These are phyloP conservation scores for Pseudorectes ferrugineus DNA, from an alignment of 2,113 vertebrate species.

Conservation along the genomic window DNA sequence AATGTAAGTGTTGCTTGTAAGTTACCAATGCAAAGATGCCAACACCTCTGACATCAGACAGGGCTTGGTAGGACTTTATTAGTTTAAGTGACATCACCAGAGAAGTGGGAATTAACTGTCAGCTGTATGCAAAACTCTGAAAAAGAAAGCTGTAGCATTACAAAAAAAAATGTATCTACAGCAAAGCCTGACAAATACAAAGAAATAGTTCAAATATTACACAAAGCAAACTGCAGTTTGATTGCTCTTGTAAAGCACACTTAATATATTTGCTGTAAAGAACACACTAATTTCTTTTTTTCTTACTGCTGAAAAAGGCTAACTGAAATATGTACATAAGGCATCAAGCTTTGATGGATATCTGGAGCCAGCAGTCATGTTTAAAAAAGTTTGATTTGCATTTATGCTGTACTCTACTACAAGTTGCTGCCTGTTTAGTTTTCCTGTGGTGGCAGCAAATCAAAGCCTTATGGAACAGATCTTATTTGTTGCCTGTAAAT, in stretches of 20 bases:
- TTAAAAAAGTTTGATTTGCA: slow-evolving; percentile 5
- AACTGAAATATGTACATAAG: neutral
- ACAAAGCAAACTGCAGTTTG: neutral
- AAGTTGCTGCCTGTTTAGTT: slow-evolving; percentile 16
- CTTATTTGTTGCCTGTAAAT: neutral
- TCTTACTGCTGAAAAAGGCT: neutral
- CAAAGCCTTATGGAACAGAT: slow-evolving; percentile 9
- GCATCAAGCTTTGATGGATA: neutral
- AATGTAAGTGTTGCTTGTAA: neutral
- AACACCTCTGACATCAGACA: neutral
- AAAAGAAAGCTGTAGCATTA: neutral
- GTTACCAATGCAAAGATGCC: neutral
- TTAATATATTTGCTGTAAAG: neutral
- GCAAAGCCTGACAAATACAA: neutral
- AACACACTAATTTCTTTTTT: neutral
- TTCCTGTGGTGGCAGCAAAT: slow-evolving; percentile 23
- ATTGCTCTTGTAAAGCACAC: neutral
- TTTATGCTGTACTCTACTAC: neutral
- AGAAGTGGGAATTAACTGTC: neutral
- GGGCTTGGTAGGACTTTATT: neutral
- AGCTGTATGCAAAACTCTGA: neutral
- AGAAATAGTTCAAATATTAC: neutral
- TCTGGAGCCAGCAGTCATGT: neutral
- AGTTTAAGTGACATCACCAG: neutral
- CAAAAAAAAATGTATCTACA: neutral